Base-by-base conservation (phyloP, 2,797 vertebrate genomes). In the Odontamblyopus lacepedii region DNA sequence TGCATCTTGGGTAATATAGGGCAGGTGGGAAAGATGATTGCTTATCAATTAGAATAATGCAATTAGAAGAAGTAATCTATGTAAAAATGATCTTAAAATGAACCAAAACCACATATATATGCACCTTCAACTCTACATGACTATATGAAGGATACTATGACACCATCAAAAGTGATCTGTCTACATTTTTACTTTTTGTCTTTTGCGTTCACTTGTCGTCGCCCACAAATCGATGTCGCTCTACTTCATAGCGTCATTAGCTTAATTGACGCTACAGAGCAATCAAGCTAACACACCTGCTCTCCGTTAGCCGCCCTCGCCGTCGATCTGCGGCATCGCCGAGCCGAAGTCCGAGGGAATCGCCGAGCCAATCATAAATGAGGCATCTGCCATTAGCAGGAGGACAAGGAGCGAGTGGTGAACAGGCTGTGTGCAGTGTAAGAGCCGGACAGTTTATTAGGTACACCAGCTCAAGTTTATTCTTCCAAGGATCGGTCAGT, bases 1-100 rank as follows among this genome's bases (percentile, higher is more conserved):
- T 56, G 68, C 68, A 69, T 50, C 61, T 3, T 55, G 63, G 62
- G 30, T 73, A 61, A 81, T 35, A 61, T 72, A 23, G 67, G 62
- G 29, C 78, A 80, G 77, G 74, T 84, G 78, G 66, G 65, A n/a
- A 53, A 44, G 69, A 70, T 73, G 75, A 78, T 78, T 78, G 67
- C 78, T 78, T 69, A 59, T 67, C 65, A 75, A 48, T 78, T 77
- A 81, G 67, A 62, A 65, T 74, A 66, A 79, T 48, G 79, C 15
- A 60, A 63, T 63, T 38, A 60, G 44, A 30, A 59, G 2, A 27
- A 5, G 15, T 2, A 30, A 60, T 29, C 2, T 30, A 2, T 23
- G 2, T 12, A 60, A 30, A 29, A 29, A 30, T 15, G 6, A 18
- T 30, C 9, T 26, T 30, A 60, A 60, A 30, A 18, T 18, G 4